A percentile compares a stretch with the other conserved stretches of the same genome.
These are phyloP conservation scores for Notarius lentiginosus DNA, from an alignment of 2,113 vertebrate genomes.

Conservation along the genomic window DNA sequence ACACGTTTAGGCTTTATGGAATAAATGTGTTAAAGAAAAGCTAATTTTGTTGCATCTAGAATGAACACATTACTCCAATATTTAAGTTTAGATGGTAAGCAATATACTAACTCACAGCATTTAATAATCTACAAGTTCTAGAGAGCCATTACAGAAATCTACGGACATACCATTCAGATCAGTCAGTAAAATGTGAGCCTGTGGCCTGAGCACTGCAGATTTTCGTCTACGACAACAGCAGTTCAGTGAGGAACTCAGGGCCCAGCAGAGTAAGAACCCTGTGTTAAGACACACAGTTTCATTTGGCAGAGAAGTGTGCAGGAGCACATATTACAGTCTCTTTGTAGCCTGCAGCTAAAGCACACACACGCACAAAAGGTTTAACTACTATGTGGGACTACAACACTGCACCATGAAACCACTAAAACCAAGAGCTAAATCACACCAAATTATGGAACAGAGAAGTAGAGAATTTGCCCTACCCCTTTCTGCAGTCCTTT, in stretches of 20 bases:
- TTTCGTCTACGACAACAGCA: not conserved
- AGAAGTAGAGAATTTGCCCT: not conserved
- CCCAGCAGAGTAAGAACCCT: conserved; percentile 2
- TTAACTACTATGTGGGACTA: conserved; percentile 42
- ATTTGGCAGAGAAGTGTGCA: conserved; percentile 21
- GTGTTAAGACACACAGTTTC: conserved; percentile 20
- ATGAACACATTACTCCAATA: not conserved
- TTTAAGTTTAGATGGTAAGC: not conserved
- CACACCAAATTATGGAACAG: conserved; percentile 34
- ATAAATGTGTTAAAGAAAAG: not conserved
- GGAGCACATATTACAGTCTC: conserved; percentile 22
- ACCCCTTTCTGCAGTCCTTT: not conserved
- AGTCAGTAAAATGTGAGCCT: not conserved
- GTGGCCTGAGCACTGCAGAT: not conserved
- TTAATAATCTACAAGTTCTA: not conserved
- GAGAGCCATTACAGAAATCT: conserved; percentile 4
- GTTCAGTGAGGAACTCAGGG: not conserved
- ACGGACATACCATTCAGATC: not conserved
- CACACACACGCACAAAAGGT: not conserved
- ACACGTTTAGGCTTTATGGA: not conserved
- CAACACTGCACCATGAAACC: conserved; percentile 34
- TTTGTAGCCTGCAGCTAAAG: conserved; percentile 32
- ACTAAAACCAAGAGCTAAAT: conserved; percentile 44
- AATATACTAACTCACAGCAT: not conserved
- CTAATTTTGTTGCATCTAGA: not conserved